Base-by-base conservation (phyloP, 2,888 invertebrate genomes). In the Hipparchia semele region DNA sequence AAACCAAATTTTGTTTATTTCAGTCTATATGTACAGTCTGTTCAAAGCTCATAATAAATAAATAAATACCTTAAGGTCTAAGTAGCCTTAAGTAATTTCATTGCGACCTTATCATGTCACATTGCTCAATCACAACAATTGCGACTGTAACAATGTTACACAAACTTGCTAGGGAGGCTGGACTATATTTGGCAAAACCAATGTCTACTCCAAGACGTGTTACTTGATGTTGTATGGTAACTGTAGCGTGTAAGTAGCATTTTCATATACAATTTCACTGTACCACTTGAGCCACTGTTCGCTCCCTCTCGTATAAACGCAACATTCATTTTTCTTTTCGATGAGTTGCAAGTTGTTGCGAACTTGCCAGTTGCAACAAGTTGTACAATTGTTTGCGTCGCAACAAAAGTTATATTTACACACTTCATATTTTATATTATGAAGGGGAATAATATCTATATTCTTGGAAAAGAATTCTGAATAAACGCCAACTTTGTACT, bases 351-450 rank as follows among this genome's bases (percentile, higher is more conserved):
- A 2, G 39, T 39, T 49, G 49, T 49, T 49, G 49, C 49, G 49
- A 39, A 66, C 53, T 66, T 66, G 39, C 33, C 6, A 66, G 12
- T 54, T 66, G 54, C 66, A 66, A 66, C 66, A 66, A 66, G 66
- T 54, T 54, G 39, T 12, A 54, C n/a, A 23, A 9, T 54, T 54
- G 66, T 66, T 66, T 64, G 64, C 13, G 7, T 56, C 56, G 7
- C 39, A n/a, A 53, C 66, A 54, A 12, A 39, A 66, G 33, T 66
- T 66, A 8, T 66, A 39, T 54, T 66, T 66, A 33, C 33, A 39
- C 53, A 53, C 33, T 66, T 12, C 60, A 39, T 60, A 39, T 56
- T 46, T 49, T n/a, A 49, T 53, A 53, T 66, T 53, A 66, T 53
- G 53, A 66, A 54, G n/a, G 53, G 51, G 51, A n/a, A 39, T 39